Base-by-base conservation (phyloP, 1,140 invertebrate species). In the Euwallacea fornicatus region DNA sequence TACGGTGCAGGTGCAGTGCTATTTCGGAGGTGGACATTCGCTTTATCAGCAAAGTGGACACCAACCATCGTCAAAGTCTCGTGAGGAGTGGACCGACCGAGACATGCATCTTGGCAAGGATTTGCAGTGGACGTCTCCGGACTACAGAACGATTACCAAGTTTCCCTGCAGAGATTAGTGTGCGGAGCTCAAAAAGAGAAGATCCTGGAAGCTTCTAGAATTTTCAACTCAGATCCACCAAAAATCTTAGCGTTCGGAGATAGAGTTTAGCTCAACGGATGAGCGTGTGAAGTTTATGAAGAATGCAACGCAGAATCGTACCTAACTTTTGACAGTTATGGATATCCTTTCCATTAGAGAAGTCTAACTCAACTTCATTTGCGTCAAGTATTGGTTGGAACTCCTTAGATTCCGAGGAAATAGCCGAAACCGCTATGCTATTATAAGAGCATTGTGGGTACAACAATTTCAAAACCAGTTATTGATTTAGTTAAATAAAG, bases 241-340 rank as follows among this genome's bases (percentile, higher is more conserved):
- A 56, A 73, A 71, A 21, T 58, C 7, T 54, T 75, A 8, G 13
- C 58, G 10, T 56, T 73, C 41, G 74, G 74, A 13, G 71, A 71
- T 42, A 59, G 44, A 9, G 60, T 75, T 43, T 68, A 75, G 16
- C 70, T 75, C 13, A 81, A 80, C 58, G 78, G 85, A 66, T 86
- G 86, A 70, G 84, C 82, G 7, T 77, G 77, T 41, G 84, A 83
- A 0, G 73, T 85, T 1, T 55, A 78, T 0, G 85, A 86, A 69
- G 84, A 83, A 41, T 86, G 84, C 71, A 75, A 70, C 7, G 82
- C 81, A 6, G 79, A 80, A 2, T 76, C 85, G 10, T 75, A 70
- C 42, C 61, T 75, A 8, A 71, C 74, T 8, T 43, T 73, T 42
- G 74, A 74, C 46, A 69, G 79, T 43, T 77, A 76, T 33, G 63